A percentile compares a stretch with the other conserved stretches of the same genome.
Conservation (phyloP, 1,140 invertebrate genomes). For the Lucilia sericata region DNA sequence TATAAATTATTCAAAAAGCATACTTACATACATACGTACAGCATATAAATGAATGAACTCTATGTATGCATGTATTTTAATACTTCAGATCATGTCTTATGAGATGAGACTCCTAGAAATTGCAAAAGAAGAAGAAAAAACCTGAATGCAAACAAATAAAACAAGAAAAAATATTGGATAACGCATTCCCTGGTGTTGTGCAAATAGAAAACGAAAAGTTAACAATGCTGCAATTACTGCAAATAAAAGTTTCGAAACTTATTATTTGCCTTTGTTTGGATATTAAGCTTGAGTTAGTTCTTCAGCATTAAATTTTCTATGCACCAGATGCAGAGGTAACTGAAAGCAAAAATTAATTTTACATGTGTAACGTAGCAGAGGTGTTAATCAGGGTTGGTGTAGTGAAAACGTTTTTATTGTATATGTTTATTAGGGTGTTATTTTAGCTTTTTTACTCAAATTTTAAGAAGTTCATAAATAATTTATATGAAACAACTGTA, state of each 20-base stretch:
- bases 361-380: no score
- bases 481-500: no score
- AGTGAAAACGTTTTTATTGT: no score
- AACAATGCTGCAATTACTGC: slow-evolving; percentile 42
- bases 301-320: not conserved
- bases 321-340: no score
- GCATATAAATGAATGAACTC: not conserved
- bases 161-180: not conserved
- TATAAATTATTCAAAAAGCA: slow-evolving; percentile 6
- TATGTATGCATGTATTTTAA: not conserved
- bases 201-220: slow-evolving; percentile 26
- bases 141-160: not conserved
- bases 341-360: no score
- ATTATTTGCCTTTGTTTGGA: slow-evolving; percentile 3
- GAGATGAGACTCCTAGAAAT: no score
- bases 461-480: no score
- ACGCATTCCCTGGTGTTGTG: not conserved
- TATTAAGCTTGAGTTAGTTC: not conserved
- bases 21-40: not conserved
- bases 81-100: not conserved
- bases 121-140: not conserved
- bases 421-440: no score
- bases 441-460: no score
- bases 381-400: no score
- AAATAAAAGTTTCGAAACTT: slow-evolving; percentile 6